Evolutionary conservation across 2,797 vertebrate species (phyloP).

Genomic region (Spheniscus humboldti): DNA sequence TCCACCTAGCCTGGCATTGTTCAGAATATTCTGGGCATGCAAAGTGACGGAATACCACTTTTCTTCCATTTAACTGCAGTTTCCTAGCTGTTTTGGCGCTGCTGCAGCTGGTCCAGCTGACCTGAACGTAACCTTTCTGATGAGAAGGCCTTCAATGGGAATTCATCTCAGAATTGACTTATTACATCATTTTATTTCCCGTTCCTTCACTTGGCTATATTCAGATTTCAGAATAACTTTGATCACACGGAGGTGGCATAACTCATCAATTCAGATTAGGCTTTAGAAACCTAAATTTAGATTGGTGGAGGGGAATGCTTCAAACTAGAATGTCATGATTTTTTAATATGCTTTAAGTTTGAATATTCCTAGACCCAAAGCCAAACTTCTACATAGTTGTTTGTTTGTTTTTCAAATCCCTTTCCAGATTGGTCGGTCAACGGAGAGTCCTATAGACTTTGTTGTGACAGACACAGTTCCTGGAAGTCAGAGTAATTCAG

Average conservation of each 20-base stretch:
- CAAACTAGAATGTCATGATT: neutral
- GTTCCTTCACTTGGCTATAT: neutral
- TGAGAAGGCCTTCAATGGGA: neutral
- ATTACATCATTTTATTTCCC: neutral
- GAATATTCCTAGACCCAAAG: neutral
- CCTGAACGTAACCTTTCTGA: neutral
- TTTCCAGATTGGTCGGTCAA: constrained; percentile 92
- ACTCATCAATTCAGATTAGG: neutral
- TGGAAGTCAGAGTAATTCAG: constrained; percentile 92
- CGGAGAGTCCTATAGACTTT: constrained; percentile 97
- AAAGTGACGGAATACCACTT: neutral
- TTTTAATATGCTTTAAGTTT: neutral
- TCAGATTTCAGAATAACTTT: neutral
- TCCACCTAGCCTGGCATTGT: neutral
- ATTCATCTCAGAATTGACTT: neutral
- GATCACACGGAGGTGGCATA: neutral
- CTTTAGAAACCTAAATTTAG: neutral
- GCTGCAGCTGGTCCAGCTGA: neutral
- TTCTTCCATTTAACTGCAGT: neutral
- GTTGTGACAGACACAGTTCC: constrained; percentile 98
- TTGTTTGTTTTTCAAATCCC: neutral
- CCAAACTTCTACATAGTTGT: neutral
- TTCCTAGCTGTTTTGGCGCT: neutral
- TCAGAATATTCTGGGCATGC: neutral
- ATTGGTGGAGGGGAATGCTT: neutral